Evolutionary conservation across 2,113 vertebrate genomes (phyloP), one percentile per base, ranked within the genome.

Genomic region (Macquaria australasica): DNA sequence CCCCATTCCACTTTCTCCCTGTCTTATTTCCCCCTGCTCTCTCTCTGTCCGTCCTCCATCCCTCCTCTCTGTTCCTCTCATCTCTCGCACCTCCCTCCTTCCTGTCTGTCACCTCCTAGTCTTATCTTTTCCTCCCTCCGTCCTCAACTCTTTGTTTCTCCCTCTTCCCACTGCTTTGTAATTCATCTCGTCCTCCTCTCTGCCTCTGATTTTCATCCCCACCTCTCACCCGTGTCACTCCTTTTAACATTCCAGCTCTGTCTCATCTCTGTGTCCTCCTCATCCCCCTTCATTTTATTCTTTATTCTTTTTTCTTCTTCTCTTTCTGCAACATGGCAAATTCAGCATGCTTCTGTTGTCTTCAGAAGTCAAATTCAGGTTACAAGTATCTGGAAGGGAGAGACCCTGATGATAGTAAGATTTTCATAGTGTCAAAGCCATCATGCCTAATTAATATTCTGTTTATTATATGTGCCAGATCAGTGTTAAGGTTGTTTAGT

Each of bases 11-110:
- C 66, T 56, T 23, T 62, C 66, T 60, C 43, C 68, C 58, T 18
- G 4, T 41, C 60, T 60, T 55, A 45, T 85, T 73, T 55, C 45
- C 20, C 34, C n/a, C 48, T 64, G 73, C 68, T 62, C 69, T 63
- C 10, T 73, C 34, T 39, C 41, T 15, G 21, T 62, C 43, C 60
- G 6, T 67, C 37, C 62, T 66, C 11, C 0, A 8, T 51, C 73
- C 34, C 41, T 69, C 39, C 23, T 48, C 53, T n/a, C 72, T 53
- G 16, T 53, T 53, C 31, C 76, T 73, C 67, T 69, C 43, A 60
- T 79, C 55, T 41, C 21, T 59, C 34, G 14, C 39, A 68, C 58
- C 45, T 50, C 28, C 60, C 41, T n/a, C 45, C 56, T 71, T 59
- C n/a, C 53, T 39, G 23, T 77, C 62, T 43, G 43, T 43, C 73